Evolutionary conservation across 2,113 vertebrate genomes (phyloP), one percentile per base, ranked within the genome.

Genomic region (Gnathonemus echidnorhynchus): DNA sequence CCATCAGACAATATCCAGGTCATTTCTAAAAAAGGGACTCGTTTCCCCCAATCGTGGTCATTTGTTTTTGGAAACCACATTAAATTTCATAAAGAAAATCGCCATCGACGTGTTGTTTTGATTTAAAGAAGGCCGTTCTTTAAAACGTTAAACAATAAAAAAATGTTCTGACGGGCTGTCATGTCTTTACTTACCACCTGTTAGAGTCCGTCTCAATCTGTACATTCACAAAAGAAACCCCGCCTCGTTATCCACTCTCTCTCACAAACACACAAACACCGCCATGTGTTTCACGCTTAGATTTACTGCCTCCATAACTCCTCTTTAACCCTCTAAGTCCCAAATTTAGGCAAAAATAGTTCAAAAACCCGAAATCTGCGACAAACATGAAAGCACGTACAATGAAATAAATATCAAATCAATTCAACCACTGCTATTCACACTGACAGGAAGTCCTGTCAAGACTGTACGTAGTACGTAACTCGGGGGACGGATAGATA

Each of bases 371-470:
- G 49, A 85, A 56, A 53, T 83, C 52, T 21, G 35, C 46, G 24
- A 77, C 45, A 56, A 89, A 58, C 48, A 88, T 62, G 52, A 88
- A 62, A 66, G 52, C 35, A 46, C 56, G 39, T 62, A 84, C 39
- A 85, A 56, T 84, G 17, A 52, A 80, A 89, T 84, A 39, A 89
- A 39, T 84, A 24, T 52, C n/a, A 89, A 84, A 84, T 89, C 24
- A 85, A 53, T 80, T 89, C 77, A 49, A 87, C 53, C 90, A 87
- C 90, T 90, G 27, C 91, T 90, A 91, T 84, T 85, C 91, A 92
- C 87, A 93, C 87, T 46, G 88, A 96, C 92, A 92, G 89, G 39
- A 93, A 94, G 93, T 93, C 94, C 94, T 91, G 94, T 93, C 94
- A 95, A 42, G 93, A 94, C 92, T 94, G 93, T 91, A 93, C 94